Conservation (phyloP, 2,113 vertebrate genomes). For the Colius striatus region DNA sequence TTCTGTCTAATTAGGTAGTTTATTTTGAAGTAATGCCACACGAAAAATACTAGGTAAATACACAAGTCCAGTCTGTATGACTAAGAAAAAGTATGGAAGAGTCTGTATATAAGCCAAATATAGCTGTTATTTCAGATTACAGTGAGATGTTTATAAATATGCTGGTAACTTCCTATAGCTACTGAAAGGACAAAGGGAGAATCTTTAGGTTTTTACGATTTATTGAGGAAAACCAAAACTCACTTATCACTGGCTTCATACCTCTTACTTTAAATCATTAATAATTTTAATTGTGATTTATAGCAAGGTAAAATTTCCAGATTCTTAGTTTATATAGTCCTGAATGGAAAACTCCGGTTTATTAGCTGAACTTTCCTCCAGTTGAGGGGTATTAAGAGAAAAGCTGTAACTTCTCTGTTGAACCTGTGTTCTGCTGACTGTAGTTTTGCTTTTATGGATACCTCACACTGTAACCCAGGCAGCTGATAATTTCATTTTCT, state of each 20-base stretch:
- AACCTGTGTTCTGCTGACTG: neutral
- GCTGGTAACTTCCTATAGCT: neutral
- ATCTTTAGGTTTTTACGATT: neutral
- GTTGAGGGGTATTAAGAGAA: neutral
- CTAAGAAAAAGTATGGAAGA: neutral
- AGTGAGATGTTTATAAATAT: neutral
- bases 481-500: neutral
- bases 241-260: neutral
- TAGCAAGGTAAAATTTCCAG: neutral
- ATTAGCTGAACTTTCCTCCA: neutral
- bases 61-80: neutral
- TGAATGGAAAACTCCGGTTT: neutral
- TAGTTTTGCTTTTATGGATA: neutral
- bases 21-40: neutral
- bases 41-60: neutral
- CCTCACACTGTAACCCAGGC: neutral
- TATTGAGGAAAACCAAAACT: neutral
- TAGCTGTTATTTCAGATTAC: neutral
- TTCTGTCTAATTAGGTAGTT: neutral
- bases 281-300: neutral
- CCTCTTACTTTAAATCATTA: neutral
- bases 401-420: neutral
- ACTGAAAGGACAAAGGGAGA: neutral
- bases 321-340: neutral
- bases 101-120: neutral